Percentiles rank a stretch among this genome's conserved stretches.
Evolutionary conservation across 2,797 vertebrate genomes (phyloP).

Genomic region (Selene dorsalis): DNA sequence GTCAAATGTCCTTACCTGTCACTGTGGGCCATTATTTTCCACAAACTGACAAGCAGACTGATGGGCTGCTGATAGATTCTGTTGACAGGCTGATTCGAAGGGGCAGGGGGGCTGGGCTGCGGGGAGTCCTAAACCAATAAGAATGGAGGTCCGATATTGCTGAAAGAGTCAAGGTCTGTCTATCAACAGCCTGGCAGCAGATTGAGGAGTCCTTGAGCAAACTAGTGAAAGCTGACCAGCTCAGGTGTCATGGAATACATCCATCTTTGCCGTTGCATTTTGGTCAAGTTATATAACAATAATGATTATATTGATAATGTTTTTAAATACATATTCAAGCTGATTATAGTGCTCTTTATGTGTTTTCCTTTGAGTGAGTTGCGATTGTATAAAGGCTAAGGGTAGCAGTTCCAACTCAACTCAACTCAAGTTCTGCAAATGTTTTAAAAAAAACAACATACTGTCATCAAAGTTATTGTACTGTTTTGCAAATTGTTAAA

Average conservation of each 20-base stretch:
- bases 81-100: conserved; percentile 51
- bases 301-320: too few relatives aligned
- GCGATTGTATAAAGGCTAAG: too few relatives aligned
- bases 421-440: too few relatives aligned
- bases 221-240: conserved; percentile 1
- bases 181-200: conserved; percentile 9
- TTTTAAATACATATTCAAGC: too few relatives aligned
- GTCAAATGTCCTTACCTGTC: conserved; percentile 57
- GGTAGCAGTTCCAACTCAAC: too few relatives aligned
- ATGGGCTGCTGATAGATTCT: conserved; percentile 56
- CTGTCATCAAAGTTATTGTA: too few relatives aligned
- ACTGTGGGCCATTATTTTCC: conserved; percentile 5
- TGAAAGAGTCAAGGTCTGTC: not conserved
- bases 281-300: too few relatives aligned
- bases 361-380: too few relatives aligned
- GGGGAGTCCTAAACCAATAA: not conserved
- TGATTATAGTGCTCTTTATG: too few relatives aligned
- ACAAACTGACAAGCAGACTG: conserved; percentile 24
- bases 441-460: too few relatives aligned
- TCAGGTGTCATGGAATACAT: conserved; percentile 14
- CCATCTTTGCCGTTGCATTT: not conserved
- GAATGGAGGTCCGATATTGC: conserved; percentile 22
- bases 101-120: not conserved
- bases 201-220: conserved; percentile 15
- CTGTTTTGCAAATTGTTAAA: too few relatives aligned